Base-by-base conservation (phyloP, 23 tunicate species). In the Clavelina lepadiformis region DNA sequence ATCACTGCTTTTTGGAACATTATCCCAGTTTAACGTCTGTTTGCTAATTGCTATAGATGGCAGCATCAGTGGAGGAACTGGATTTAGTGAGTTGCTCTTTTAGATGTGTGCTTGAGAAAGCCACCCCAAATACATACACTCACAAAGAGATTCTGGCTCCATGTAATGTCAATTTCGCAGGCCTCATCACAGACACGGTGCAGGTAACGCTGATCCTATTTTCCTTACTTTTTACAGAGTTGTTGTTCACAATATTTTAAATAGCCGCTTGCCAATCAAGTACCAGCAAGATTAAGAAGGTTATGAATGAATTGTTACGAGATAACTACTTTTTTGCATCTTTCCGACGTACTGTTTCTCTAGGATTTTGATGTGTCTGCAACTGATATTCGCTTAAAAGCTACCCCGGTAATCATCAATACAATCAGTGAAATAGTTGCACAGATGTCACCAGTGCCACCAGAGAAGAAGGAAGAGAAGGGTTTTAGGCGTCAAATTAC, bases 121-220 rank as follows among this genome's bases (percentile, higher is more conserved):
- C 15, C 5, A 5, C 52, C 5, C 24, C 31, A 51, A 22, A 56
- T 21, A n/a, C 57, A 27, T 24, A 41, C 23, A 65, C 68, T 24
- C 58, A 63, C 47, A 84, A 76, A 72, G 77, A 69, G 52, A 63
- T 84, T 1, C 51, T 84, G 5, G 73, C 83, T 21, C 93, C 93
- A 0, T 84, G 83, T 54, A 51, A 76, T 33, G 31, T 84, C 45
- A 62, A 56, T 1, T 34, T 76, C 2, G 59, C 59, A 45, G 93
- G 65, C 25, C 26, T 55, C 22, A 52, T 84, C 2, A 22, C 73
- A 2, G 78, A 76, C 1, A 47, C 49, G 15, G 26, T 33, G 38
- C 93, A 84, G 82, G 82, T 76, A 35, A 46, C 3, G 51, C 15
- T 15, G 15, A 15, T 8, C 11, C 49, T 15, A 8, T 8, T 41